A percentile compares a stretch with the other conserved stretches of the same genome.
Evolutionary conservation across 2,797 vertebrate genomes (phyloP).

Genomic region (Trichosurus vulpecula): DNA sequence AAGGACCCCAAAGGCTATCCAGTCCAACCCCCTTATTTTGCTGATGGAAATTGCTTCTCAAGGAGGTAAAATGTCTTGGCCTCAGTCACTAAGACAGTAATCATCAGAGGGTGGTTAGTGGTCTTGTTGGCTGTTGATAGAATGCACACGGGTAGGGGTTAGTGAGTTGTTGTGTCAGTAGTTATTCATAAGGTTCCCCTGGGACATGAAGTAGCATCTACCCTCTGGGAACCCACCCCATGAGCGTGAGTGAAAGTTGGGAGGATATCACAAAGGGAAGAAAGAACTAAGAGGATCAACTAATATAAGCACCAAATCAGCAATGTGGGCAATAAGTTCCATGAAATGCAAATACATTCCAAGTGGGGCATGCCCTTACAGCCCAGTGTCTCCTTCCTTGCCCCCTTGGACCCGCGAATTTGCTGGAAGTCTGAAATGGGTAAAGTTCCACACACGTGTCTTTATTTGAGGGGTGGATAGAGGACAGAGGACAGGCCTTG

Average conservation of each 20-base stretch:
- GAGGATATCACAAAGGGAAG: not conserved
- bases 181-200: not conserved
- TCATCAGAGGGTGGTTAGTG: not conserved
- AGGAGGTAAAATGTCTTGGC: not conserved
- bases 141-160: not conserved
- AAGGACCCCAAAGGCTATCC: not conserved
- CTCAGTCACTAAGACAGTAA: not conserved
- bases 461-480: too few relatives aligned
- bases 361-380: not conserved
- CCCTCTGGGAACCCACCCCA: not conserved
- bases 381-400: not conserved
- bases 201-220: not conserved
- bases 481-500: too few relatives aligned
- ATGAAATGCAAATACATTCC: not conserved
- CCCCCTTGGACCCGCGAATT: not conserved
- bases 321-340: not conserved
- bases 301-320: not conserved
- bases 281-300: too few relatives aligned
- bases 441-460: too few relatives aligned
- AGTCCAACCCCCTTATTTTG: not conserved
- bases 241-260: too few relatives aligned
- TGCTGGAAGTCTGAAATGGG: not conserved
- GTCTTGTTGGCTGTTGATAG: not conserved
- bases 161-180: not conserved
- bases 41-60: not conserved